Conservation (phyloP, 2,888 invertebrate species). For the Tetragnatha montana region DNA sequence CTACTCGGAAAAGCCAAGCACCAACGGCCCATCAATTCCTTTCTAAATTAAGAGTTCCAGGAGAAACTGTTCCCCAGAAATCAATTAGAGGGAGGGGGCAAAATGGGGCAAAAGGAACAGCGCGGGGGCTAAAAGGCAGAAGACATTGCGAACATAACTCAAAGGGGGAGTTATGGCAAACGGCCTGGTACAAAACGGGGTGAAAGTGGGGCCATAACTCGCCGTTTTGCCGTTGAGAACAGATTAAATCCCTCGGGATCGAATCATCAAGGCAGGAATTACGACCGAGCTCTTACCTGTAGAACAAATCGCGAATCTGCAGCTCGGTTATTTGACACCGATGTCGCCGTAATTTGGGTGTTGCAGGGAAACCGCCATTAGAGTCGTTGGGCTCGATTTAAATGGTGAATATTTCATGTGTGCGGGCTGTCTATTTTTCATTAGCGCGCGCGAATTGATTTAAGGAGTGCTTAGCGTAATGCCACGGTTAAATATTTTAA, state of each 20-base stretch:
- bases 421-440: too few species aligned
- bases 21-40: too few species aligned
- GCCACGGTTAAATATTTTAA: too few species aligned
- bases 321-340: too few species aligned
- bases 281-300: not conserved
- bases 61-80: constrained; percentile 20
- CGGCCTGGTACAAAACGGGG: not conserved
- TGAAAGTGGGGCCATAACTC: constrained; percentile 23
- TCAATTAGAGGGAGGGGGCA: constrained; percentile 7
- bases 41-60: not conserved
- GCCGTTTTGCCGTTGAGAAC: not conserved
- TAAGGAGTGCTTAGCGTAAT: too few species aligned
- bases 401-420: too few species aligned
- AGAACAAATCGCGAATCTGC: not conserved
- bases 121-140: constrained; percentile 13
- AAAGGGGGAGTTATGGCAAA: constrained; percentile 12
- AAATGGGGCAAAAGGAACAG: constrained; percentile 6
- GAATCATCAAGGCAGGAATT: constrained; percentile 10
- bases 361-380: too few species aligned
- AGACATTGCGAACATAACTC: not conserved
- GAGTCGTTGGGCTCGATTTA: too few species aligned
- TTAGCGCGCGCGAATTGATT: too few species aligned
- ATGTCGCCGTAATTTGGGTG: too few species aligned
- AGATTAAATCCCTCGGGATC: constrained; percentile 32
- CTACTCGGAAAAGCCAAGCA: not conserved